Evolutionary conservation across 2,888 invertebrate genomes (phyloP).

Genomic region (Andrena flavipes): DNA sequence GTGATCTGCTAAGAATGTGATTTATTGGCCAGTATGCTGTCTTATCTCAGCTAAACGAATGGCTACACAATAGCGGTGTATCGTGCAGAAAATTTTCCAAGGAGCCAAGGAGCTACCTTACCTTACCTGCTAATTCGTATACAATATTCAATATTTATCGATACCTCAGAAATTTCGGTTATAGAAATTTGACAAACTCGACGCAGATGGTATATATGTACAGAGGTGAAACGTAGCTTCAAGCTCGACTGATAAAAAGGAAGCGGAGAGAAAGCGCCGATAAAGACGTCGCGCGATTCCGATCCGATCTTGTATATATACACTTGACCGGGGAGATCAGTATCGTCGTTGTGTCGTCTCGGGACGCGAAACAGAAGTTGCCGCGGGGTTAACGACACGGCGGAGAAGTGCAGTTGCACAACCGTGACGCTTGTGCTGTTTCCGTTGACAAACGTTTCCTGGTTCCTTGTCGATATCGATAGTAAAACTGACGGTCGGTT

Average conservation of each 20-base stretch:
- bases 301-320: conserved; percentile 30
- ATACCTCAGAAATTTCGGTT: background rate
- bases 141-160: no score
- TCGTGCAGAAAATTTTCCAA: no score
- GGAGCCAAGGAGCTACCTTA: no score
- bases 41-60: no score
- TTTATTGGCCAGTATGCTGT: no score
- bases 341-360: conserved; percentile 24
- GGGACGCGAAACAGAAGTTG: conserved; percentile 41
- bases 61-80: no score
- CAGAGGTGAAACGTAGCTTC: background rate
- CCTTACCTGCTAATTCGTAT: no score
- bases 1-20: background rate
- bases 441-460: conserved; percentile 34
- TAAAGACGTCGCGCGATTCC: conserved; percentile 44
- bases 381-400: conserved; percentile 56
- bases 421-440: conserved; percentile 48
- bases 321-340: conserved; percentile 50
- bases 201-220: background rate
- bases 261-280: conserved; percentile 42
- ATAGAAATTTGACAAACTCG: background rate
- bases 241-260: conserved; percentile 5
- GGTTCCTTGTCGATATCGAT: conserved; percentile 36
- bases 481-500: background rate
- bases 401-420: conserved; percentile 56